Base-by-base conservation (phyloP, 2,888 invertebrate genomes). In the Zhuqinia jingwanae region DNA sequence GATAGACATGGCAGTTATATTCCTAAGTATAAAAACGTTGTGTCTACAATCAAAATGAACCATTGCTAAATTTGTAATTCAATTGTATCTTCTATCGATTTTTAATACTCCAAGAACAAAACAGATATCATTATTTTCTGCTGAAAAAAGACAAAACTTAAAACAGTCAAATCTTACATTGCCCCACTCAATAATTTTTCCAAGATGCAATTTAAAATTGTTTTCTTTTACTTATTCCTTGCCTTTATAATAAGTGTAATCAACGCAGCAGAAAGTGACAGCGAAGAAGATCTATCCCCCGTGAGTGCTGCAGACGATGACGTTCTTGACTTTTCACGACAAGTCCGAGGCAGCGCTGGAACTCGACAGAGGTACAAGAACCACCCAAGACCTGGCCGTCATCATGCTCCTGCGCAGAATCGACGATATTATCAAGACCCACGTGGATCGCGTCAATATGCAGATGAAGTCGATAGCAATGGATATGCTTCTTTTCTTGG, bases 401-500 rank as follows among this genome's bases (percentile, higher is more conserved):
- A 25, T 15, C 50, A 50, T 10, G 30, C n/a, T n/a, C n/a, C n/a
- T n/a, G n/a, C n/a, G n/a, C 70, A 45, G n/a, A 65, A 58, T 15
- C 58, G 45, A 81, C 58, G 53, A 45, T 70, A 73, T 42, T 77
- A 77, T 30, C 42, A 77, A 42, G 56, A 56, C 17, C 58, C 81
- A 1, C 58, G 58, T 53, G 70, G 58, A 25, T 42, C 80, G 15
- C 78, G 78, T 15, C 76, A 77, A 11, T 83, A 65, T 30, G 0
- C 42, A 10, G 81, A 86, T n/a, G 56, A 45, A 8, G 81, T 60
- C 0, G 86, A 86, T 20, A 56, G 13, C 15, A 81, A 80, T 20
- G 86, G 86, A 11, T 86, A 86, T 53, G 86, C 86, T 15, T 76
- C 86, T 15, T 36, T 86, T 53, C 53, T 86, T 20, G 86, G 86